Evolutionary conservation across 1,140 invertebrate genomes (phyloP), one percentile per base, ranked within the genome.

Genomic region (Mya arenaria): DNA sequence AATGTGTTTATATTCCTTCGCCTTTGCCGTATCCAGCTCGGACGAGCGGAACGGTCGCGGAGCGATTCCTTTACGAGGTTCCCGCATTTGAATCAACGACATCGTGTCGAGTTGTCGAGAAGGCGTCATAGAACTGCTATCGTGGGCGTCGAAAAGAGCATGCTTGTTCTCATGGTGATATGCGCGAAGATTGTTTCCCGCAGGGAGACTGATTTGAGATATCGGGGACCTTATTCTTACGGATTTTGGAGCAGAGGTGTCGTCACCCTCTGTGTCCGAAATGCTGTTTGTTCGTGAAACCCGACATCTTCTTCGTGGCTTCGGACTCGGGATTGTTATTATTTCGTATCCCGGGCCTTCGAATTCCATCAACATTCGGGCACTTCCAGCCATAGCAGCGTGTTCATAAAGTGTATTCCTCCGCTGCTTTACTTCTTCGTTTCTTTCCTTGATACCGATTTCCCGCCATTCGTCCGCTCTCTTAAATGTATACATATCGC

Each of bases 401-500:
- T 87, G 85, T n/a, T 86, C 80, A 55, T 80, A 84, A 34, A 87
- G 71, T 13, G 60, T 83, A 15, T 77, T 66, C n/a, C 82, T 55
- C 4, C 58, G 39, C 25, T 79, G 65, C 56, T 75, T 28, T 1
- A 77, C 79, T 63, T 85, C 62, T 32, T 74, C 77, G 30, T 90
- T 80, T 32, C 87, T 77, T 44, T 89, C 87, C 48, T 81, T 85
- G 23, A 74, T 85, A 0, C 90, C 90, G 52, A 90, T 86, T 58
- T 89, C 83, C 4, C 86, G 81, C 90, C 90, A 91, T 48, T 90
- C 89, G 19, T 87, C 74, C 8, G 85, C 86, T 56, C 71, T 85
- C 28, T 86, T 84, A 73, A 90, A 91, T 28, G 83, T 82, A 66
- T 68, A 84, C 23, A 65, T 58, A 74, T 91, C 90, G 0, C 85